Base-by-base conservation (phyloP, 2,113 vertebrate genomes). In the Albula glossodonta region DNA sequence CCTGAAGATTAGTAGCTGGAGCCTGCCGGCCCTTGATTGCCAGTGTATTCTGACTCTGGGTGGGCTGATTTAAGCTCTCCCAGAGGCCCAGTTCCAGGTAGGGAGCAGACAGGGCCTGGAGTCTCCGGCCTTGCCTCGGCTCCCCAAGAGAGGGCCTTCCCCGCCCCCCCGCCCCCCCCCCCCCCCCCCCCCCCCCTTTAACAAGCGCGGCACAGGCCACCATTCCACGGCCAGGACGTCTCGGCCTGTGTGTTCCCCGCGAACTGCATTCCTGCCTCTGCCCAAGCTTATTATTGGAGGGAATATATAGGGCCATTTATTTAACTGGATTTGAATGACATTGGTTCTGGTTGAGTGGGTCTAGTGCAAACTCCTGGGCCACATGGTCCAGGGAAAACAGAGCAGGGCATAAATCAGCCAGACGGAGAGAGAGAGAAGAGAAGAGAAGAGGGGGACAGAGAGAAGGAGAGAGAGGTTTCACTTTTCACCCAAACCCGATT, bases 221-320 rank as follows among this genome's bases (percentile, higher is more conserved):
- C 91, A 93, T 96, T 96, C 95, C 96, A 95, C 91, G 93, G 92
- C 92, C 92, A 89, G 93, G 92, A 92, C 91, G 93, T 90, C 88
- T 90, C 91, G 60, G 91, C 92, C 93, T 93, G 91, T 93, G 92
- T 93, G 93, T 93, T 93, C 93, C 31, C 31, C 93, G 89, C 88
- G 87, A 49, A 91, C 90, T 91, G 94, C 95, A 97, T 96, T 97
- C 96, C 96, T 95, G 92, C 95, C 96, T 92, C 94, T 41, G 96
- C 85, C 90, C 90, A 86, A 91, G 94, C 95, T 96, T 97, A 96
- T 97, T 97, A 96, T 96, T 97, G 94, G 94, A 96, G 95, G 91
- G 93, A 96, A 97, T 97, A 96, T 97, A 97, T 96, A 96, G 96
- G 95, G 96, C 96, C 96, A 97, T 98, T 97, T 96, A 96, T 97